phyloP scores from a whole-genome alignment of 2,113 vertebrate species.

The Eublepharis macularius region DNA sequence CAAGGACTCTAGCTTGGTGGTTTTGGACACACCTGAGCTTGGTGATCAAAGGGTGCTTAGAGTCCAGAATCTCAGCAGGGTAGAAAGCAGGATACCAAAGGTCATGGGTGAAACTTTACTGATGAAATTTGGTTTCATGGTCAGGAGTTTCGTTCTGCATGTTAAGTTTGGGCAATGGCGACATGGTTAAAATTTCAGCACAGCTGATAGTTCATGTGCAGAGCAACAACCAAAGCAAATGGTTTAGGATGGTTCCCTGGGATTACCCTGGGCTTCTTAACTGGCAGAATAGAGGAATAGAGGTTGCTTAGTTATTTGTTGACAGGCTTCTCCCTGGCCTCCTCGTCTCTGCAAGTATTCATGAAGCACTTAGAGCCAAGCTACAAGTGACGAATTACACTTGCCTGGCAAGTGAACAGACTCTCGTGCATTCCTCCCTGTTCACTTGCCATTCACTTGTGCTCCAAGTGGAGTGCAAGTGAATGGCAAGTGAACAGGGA shows the following conservation, averaged over 20 bases:
- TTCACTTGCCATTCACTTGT: no score
- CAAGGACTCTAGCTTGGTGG: no score
- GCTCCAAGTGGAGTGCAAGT: no score
- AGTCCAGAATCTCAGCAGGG: no score
- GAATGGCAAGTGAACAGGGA: no score
- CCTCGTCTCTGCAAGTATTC: neutral
- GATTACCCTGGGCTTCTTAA: neutral
- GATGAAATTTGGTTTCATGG: neutral
- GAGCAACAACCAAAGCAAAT: no score
- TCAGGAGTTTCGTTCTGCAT: neutral
- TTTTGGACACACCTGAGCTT: no score
- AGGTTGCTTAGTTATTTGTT: neutral
- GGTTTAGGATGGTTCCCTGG: neutral
- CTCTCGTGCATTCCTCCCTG: no score
- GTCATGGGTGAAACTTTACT: neutral
- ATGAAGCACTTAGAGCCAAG: fast-evolving
- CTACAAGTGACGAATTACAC: no score
- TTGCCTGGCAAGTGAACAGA: no score
- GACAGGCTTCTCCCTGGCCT: neutral
- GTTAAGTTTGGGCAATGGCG: neutral
- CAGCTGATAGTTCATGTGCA: neutral
- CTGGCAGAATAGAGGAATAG: neutral
- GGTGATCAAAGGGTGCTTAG: no score
- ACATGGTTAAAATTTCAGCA: neutral
- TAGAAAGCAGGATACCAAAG: neutral